A percentile compares a stretch with the other conserved stretches of the same genome.
These are phyloP conservation scores for Cephus pygmeus DNA, from an alignment of 2,888 invertebrate species.

Conservation along the genomic window DNA sequence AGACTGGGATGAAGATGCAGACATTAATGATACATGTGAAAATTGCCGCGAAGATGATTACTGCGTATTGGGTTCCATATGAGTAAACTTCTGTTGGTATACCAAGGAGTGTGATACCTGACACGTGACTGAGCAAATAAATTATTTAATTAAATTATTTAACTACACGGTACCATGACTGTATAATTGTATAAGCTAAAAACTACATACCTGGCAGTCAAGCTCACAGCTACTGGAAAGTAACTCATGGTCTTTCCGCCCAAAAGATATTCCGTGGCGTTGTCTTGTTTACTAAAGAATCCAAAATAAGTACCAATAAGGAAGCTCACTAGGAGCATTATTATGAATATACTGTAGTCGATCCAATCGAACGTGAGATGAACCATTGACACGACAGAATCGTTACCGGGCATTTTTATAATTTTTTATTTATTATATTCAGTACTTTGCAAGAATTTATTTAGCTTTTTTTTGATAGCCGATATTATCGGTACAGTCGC, in stretches of 20 bases:
- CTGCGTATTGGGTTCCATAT: constrained; percentile 75
- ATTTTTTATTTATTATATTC: neutral
- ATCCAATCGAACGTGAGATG: constrained; percentile 63
- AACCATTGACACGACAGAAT: neutral
- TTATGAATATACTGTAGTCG: constrained; percentile 68
- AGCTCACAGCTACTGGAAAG: constrained; percentile 77
- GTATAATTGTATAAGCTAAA: neutral
- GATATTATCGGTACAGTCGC: neutral
- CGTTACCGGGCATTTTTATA: neutral
- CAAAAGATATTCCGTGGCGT: constrained; percentile 75
- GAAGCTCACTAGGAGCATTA: constrained; percentile 68
- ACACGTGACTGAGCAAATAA: constrained; percentile 71
- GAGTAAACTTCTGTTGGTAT: constrained; percentile 80
- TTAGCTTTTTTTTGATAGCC: neutral
- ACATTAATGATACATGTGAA: constrained; percentile 48
- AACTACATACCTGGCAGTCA: constrained; percentile 73
- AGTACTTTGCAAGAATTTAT: neutral
- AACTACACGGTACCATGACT: neutral
- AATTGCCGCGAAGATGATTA: constrained; percentile 64
- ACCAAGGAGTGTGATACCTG: constrained; percentile 79
- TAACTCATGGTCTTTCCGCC: constrained; percentile 78
- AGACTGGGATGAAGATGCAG: constrained; percentile 72
- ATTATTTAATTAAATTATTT: neutral
- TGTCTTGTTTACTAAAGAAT: constrained; percentile 69
- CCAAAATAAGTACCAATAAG: constrained; percentile 72